Percentiles rank a stretch among this genome's conserved stretches.
These are phyloP conservation scores for Typhlomys cinereus DNA, from an alignment of 2,113 vertebrate species.

Conservation along the genomic window DNA sequence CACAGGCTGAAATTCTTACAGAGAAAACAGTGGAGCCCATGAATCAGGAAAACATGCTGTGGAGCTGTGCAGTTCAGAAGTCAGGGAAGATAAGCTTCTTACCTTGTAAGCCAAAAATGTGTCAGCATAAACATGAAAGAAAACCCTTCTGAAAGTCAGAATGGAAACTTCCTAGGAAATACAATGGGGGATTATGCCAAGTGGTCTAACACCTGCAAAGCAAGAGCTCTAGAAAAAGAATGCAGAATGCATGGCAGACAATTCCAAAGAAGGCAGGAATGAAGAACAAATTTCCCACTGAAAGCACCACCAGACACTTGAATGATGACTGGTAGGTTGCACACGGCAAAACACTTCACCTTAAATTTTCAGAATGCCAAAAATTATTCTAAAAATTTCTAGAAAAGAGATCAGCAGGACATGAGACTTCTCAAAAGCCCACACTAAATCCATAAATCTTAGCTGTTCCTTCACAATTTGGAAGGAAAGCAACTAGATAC, in stretches of 20 bases:
- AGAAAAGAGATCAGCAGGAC: background rate
- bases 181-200: background rate
- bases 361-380: slow-evolving; percentile 15
- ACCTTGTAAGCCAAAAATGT: background rate
- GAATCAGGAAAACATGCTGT: background rate
- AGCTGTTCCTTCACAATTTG: background rate
- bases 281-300: background rate
- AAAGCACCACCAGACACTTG: background rate
- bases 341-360: background rate
- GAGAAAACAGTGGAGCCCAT: background rate
- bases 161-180: background rate
- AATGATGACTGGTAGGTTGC: background rate
- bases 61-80: background rate
- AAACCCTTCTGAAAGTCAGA: background rate
- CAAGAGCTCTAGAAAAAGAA: background rate
- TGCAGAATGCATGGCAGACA: background rate
- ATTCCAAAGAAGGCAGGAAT: background rate
- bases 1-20: background rate
- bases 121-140: background rate
- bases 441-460: background rate
- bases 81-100: background rate
- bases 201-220: background rate
- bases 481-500: background rate
- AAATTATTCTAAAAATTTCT: background rate
- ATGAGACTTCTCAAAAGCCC: background rate